Conservation (phyloP, 64 coral and sea anemone genomes). For the Montipora capricornis region DNA sequence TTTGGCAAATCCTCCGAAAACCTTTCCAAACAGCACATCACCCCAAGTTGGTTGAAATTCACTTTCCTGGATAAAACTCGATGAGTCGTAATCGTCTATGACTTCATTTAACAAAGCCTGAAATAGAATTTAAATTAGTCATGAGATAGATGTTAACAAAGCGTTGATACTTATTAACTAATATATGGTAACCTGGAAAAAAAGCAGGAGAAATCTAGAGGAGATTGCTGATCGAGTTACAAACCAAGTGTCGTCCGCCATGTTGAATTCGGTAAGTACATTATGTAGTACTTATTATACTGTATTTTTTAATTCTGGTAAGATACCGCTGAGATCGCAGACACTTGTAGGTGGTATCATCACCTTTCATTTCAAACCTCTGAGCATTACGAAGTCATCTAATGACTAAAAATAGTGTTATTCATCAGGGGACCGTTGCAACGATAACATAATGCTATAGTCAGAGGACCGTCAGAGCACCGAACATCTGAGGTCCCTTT, state of each 20-base stretch:
- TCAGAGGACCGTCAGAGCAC: too few relatives aligned
- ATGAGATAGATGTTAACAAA: too few relatives aligned
- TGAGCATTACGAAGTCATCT: too few relatives aligned
- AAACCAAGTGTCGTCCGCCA: slow-evolving; percentile 48
- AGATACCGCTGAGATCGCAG: too few relatives aligned
- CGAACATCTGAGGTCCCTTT: too few relatives aligned
- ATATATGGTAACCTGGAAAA: slow-evolving; percentile 31
- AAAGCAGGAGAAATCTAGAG: slow-evolving; percentile 49
- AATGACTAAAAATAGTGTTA: too few relatives aligned
- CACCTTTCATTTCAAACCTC: too few relatives aligned
- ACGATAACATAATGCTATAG: too few relatives aligned
- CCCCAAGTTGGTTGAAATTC: not conserved
- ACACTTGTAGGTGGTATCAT: too few relatives aligned
- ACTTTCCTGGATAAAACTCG: not conserved
- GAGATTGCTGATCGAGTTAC: slow-evolving; percentile 14
- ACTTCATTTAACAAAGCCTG: slow-evolving; percentile 66
- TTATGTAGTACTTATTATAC: too few relatives aligned
- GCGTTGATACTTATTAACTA: not conserved
- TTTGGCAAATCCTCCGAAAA: slow-evolving; percentile 80
- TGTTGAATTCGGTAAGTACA: not conserved
- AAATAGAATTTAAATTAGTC: slow-evolving; percentile 14
- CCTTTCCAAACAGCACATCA: slow-evolving; percentile 41
- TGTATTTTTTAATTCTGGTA: too few relatives aligned
- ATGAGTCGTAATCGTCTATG: slow-evolving; percentile 81
- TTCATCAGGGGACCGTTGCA: too few relatives aligned